Conservation (phyloP, 2,888 invertebrate genomes). For the Tuta absoluta region DNA sequence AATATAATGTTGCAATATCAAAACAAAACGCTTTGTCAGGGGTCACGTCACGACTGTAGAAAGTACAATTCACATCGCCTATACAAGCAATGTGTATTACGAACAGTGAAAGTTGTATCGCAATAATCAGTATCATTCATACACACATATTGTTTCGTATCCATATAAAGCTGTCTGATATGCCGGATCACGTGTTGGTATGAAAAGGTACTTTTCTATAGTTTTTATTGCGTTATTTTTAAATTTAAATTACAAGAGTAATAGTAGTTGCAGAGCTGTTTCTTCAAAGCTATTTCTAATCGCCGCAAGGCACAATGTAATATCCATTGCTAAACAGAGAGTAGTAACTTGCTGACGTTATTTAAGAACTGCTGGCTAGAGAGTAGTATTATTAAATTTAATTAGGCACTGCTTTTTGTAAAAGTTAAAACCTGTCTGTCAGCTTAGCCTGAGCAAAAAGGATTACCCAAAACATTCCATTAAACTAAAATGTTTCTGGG, state of each 20-base stretch:
- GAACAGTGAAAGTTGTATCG: conserved; percentile 28
- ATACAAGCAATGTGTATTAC: conserved; percentile 25
- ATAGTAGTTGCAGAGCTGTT: conserved; percentile 16
- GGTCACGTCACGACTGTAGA: conserved; percentile 25
- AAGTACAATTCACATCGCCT: conserved; percentile 17
- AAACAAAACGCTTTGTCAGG: conserved; percentile 16
- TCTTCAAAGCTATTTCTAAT: conserved; percentile 5
- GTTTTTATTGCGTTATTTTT: conserved; percentile 1
- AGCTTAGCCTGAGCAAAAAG: background rate
- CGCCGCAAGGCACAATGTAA: conserved; percentile 5
- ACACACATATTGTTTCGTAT: background rate
- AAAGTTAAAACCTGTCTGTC: background rate
- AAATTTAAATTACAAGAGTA: conserved; percentile 16
- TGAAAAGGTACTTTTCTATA: background rate
- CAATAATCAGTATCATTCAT: conserved; percentile 25
- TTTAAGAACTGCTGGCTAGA: background rate
- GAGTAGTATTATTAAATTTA: conserved; percentile 3
- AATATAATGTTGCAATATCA: conserved; percentile 10
- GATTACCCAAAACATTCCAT: background rate
- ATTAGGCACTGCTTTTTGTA: conserved; percentile 1
- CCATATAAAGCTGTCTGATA: conserved; percentile 6
- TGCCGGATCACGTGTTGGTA: conserved; percentile 9
- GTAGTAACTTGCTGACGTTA: conserved; percentile 1
- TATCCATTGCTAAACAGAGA: conserved; percentile 10
- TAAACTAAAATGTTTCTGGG: no score